Evolutionary conservation across 2,888 invertebrate genomes (phyloP).

Genomic region (Entomobrya proxima): DNA sequence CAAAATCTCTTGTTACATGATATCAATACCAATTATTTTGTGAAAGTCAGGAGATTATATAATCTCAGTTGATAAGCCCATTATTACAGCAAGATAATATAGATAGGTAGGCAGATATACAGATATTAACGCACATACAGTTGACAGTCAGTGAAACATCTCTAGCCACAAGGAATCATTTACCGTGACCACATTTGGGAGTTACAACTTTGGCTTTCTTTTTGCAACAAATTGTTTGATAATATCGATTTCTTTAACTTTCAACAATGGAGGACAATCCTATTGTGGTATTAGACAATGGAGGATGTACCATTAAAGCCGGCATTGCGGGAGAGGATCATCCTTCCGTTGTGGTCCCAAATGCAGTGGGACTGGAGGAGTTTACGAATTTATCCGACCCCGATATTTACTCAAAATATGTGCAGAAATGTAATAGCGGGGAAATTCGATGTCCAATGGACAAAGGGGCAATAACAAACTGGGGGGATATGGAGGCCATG

Average conservation of each 20-base stretch:
- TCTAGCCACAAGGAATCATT: background rate
- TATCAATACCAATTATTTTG: slow-evolving; percentile 28
- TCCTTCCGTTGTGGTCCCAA: slow-evolving; percentile 85
- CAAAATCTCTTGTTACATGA: slow-evolving; percentile 1
- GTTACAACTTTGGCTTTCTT: background rate
- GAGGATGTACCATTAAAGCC: slow-evolving; percentile 83
- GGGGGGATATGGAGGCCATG: slow-evolving; percentile 67
- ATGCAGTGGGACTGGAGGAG: slow-evolving; percentile 80
- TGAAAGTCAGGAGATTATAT: slow-evolving; percentile 25
- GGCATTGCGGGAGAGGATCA: slow-evolving; percentile 87
- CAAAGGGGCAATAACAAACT: slow-evolving; percentile 53
- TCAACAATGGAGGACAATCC: slow-evolving; percentile 77
- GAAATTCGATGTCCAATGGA: slow-evolving; percentile 47
- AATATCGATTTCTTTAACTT: background rate
- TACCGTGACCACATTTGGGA: slow-evolving; percentile 6
- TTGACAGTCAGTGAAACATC: slow-evolving; percentile 5
- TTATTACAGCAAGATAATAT: background rate
- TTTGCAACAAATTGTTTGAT: background rate
- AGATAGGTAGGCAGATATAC: too few species aligned
- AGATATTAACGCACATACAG: background rate
- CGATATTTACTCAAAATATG: slow-evolving; percentile 36
- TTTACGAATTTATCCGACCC: slow-evolving; percentile 57
- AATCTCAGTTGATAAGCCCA: background rate
- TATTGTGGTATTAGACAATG: slow-evolving; percentile 82
- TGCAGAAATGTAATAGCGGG: background rate